Conservation (phyloP, 2,113 vertebrate genomes). For the Manacus vitellinus region DNA sequence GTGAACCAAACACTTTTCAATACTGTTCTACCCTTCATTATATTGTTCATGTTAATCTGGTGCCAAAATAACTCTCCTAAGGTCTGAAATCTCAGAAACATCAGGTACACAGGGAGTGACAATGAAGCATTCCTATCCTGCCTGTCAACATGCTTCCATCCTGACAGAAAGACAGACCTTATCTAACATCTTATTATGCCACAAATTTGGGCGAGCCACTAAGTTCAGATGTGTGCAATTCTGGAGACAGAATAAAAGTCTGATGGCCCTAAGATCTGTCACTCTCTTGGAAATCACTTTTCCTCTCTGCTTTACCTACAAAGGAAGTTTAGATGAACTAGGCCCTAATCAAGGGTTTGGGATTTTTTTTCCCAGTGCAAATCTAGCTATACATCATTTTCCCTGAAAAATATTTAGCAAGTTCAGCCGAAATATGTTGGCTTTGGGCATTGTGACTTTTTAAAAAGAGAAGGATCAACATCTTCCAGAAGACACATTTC, state of each 20-base stretch:
- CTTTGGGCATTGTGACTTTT: background rate
- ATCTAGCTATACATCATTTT: background rate
- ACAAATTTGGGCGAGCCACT: background rate
- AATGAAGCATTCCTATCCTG: background rate
- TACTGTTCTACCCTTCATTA: background rate
- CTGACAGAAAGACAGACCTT: background rate
- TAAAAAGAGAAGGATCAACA: background rate
- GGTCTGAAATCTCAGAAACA: background rate
- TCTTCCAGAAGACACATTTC: conserved; percentile 10
- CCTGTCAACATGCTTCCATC: background rate
- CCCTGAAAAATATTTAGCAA: background rate
- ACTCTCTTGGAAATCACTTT: background rate
- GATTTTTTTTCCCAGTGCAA: background rate
- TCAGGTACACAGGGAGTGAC: background rate
- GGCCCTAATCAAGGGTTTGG: background rate
- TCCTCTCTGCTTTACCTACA: background rate
- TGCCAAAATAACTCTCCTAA: background rate
- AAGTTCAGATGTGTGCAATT: background rate
- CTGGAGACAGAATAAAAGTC: background rate
- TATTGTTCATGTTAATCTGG: background rate
- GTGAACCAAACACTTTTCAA: background rate
- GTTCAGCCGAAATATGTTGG: background rate
- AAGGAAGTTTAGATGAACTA: background rate
- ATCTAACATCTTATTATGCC: background rate
- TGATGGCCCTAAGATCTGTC: background rate